These are phyloP conservation scores for Drosophila melanica DNA, from an alignment of 1,140 invertebrate genomes.

Conservation along the genomic window DNA sequence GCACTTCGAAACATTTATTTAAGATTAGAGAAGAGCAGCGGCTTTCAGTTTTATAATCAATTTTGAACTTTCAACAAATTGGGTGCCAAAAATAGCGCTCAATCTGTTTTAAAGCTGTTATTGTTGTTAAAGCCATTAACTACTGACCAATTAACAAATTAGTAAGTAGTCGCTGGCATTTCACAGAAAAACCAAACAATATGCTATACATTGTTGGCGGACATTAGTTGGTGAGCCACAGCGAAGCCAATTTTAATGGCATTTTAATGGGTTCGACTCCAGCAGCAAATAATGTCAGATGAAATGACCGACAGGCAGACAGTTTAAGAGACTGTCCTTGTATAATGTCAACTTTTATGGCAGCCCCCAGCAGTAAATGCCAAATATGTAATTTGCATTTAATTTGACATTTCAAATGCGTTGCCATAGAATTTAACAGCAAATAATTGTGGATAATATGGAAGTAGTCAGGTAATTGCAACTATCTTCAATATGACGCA, in stretches of 20 bases:
- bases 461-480: not conserved
- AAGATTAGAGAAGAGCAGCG: not conserved
- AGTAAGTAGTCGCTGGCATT: constrained; percentile 17
- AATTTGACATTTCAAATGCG: constrained; percentile 68
- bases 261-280: constrained; percentile 67
- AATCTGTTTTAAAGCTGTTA: constrained; percentile 14
- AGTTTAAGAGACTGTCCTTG: constrained; percentile 8
- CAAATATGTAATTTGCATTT: constrained; percentile 78
- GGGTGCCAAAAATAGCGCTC: constrained; percentile 15
- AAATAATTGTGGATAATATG: constrained; percentile 37
- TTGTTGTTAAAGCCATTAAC: constrained; percentile 26
- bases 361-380: constrained; percentile 48
- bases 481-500: not conserved
- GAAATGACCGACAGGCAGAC: not conserved
- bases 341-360: constrained; percentile 1
- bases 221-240: constrained; percentile 49
- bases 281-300: constrained; percentile 21
- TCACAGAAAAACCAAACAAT: constrained; percentile 10
- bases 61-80: constrained; percentile 11
- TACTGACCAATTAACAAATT: constrained; percentile 44
- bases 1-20: not conserved
- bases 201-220: constrained; percentile 35
- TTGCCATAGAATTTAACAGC: constrained; percentile 18
- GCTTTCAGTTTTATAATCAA: constrained; percentile 16
- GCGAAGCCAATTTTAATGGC: constrained; percentile 71